Evolutionary conservation across 1,140 invertebrate genomes (phyloP).

Genomic region (Pteromalus puparum): DNA sequence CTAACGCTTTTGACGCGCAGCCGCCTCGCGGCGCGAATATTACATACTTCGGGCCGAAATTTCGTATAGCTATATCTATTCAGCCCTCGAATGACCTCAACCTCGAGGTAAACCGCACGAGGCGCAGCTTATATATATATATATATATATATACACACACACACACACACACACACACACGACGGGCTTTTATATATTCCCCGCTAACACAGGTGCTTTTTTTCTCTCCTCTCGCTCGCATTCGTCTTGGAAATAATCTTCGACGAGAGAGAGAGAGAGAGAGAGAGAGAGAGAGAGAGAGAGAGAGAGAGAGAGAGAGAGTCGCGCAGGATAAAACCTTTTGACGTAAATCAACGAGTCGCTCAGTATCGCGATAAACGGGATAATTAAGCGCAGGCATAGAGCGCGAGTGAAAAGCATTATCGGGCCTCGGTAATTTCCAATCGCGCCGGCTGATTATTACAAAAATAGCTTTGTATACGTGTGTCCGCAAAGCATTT

Average conservation of each 20-base stretch:
- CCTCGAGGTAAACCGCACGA: not conserved
- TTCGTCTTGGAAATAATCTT: not conserved
- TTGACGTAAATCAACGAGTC: not conserved
- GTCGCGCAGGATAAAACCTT: not conserved
- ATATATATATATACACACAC: no score
- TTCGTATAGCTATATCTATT: not conserved
- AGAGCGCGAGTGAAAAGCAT: not conserved
- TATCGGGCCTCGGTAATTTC: not conserved
- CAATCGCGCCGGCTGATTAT: not conserved
- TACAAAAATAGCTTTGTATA: not conserved
- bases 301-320: no score
- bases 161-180: no score
- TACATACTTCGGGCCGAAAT: not conserved
- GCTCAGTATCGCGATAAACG: not conserved
- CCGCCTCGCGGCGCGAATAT: not conserved
- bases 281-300: no score
- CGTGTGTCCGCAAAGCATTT: not conserved
- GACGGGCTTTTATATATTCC: not conserved
- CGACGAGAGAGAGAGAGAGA: no score
- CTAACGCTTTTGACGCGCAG: not conserved
- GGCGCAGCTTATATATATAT: no score
- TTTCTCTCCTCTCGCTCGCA: not conserved
- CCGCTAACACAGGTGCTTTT: not conserved
- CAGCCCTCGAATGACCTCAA: not conserved
- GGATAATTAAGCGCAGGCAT: not conserved